These are phyloP conservation scores for Rhorus exstirpatorius DNA, from an alignment of 2,888 invertebrate genomes.

Conservation along the genomic window DNA sequence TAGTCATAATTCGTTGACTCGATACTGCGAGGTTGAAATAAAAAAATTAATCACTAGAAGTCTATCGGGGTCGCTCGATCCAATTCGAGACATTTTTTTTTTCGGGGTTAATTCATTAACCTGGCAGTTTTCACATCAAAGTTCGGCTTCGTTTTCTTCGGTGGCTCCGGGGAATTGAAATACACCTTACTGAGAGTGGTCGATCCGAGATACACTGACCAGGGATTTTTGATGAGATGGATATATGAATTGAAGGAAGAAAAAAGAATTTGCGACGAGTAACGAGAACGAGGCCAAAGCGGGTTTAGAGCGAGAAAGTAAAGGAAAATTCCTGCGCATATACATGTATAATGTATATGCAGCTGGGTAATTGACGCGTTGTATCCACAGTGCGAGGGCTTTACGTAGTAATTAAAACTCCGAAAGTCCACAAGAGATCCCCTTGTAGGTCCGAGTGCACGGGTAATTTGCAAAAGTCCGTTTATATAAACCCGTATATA, in stretches of 20 bases:
- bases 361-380: constrained; percentile 52
- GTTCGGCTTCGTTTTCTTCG: constrained; percentile 73
- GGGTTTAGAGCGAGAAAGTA: constrained; percentile 12
- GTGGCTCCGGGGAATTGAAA: constrained; percentile 73
- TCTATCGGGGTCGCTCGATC: too few relatives aligned
- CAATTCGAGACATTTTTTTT: not conserved
- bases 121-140: constrained; percentile 73
- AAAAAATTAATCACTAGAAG: too few relatives aligned
- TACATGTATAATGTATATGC: constrained; percentile 18
- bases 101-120: constrained; percentile 33
- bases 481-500: constrained; percentile 45
- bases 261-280: constrained; percentile 13
- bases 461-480: constrained; percentile 79
- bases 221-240: constrained; percentile 28
- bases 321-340: constrained; percentile 30
- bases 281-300: constrained; percentile 12
- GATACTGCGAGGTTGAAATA: too few relatives aligned
- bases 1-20: too few relatives aligned
- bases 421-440: constrained; percentile 77
- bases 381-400: constrained; percentile 27
- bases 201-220: constrained; percentile 21
- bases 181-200: constrained; percentile 67
- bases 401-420: constrained; percentile 82
- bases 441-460: constrained; percentile 69
- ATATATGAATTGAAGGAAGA: constrained; percentile 11